Evolutionary conservation across 37 sponge, comb jelly and placozoan species (phyloP).

Genomic region (Oscarella lobularis): DNA sequence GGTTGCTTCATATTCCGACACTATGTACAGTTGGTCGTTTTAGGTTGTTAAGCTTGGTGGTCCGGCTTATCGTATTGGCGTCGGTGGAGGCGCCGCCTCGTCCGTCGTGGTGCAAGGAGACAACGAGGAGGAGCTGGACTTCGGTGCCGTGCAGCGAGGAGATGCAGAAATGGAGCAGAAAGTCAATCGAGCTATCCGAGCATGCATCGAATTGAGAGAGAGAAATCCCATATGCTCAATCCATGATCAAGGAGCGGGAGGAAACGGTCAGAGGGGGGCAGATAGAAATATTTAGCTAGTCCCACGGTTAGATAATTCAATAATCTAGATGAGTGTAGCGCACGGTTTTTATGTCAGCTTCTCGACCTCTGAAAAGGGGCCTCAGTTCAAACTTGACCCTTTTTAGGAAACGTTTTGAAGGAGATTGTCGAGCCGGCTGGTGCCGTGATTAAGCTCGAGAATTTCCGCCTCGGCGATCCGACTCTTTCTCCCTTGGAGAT

Average conservation of each 20-base stretch:
- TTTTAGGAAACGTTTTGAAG: constrained; percentile 14
- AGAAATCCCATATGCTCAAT: constrained; percentile 14
- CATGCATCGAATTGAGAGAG: constrained; percentile 10
- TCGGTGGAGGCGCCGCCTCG: constrained; percentile 14
- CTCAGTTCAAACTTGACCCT: background rate
- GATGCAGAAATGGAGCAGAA: constrained; percentile 22
- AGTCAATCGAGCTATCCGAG: constrained; percentile 10
- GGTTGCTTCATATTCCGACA: no score
- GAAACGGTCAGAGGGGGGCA: background rate
- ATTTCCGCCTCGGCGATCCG: constrained; percentile 7
- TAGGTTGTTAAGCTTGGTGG: constrained; percentile 15
- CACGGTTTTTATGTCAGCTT: background rate
- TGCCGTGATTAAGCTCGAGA: constrained; percentile 1
- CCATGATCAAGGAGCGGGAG: constrained; percentile 19
- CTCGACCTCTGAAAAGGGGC: background rate
- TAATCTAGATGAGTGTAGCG: constrained; percentile 8
- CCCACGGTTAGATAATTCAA: no score
- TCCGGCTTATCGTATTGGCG: constrained; percentile 15
- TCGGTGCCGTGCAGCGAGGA: constrained; percentile 15
- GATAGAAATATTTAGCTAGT: background rate
- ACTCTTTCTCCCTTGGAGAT: constrained; percentile 9
- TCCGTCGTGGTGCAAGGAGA: constrained; percentile 1
- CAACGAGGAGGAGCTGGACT: constrained; percentile 2
- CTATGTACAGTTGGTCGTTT: no score
- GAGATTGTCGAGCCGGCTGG: constrained; percentile 11